Evolutionary conservation across 2,113 vertebrate species (phyloP).

Genomic region (Origma solitaria): DNA sequence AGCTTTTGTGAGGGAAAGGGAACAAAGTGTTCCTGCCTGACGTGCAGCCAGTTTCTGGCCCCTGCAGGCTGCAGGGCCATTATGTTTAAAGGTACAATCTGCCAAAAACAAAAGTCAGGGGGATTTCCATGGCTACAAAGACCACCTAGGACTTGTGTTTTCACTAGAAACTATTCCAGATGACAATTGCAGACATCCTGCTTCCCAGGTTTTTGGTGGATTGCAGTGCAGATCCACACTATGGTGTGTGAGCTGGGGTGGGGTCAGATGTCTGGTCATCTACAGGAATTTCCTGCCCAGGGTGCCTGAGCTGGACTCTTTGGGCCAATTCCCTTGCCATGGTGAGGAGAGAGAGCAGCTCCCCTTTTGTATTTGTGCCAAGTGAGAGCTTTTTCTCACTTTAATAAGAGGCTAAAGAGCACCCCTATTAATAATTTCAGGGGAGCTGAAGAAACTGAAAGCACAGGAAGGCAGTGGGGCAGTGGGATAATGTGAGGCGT

Average conservation of each 20-base stretch:
- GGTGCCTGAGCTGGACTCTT: not conserved
- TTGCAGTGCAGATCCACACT: not conserved
- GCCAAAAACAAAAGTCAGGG: not conserved
- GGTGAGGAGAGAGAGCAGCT: not conserved
- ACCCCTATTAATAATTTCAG: not conserved
- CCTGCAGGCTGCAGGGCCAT: not conserved
- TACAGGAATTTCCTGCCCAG: not conserved
- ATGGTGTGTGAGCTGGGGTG: not conserved
- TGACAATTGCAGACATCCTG: not conserved
- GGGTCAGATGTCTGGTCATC: not conserved
- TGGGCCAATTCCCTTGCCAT: not conserved
- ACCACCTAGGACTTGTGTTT: not conserved
- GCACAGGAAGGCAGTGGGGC: not conserved
- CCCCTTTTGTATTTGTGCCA: not conserved
- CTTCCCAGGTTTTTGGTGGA: not conserved
- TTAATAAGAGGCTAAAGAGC: not conserved
- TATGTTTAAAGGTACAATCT: constrained; percentile 2
- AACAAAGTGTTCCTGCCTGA: constrained; percentile 29
- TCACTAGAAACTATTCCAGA: not conserved
- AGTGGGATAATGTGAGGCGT: not conserved
- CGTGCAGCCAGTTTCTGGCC: not conserved
- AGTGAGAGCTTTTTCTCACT: not conserved
- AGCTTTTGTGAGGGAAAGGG: constrained; percentile 20
- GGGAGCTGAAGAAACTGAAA: not conserved
- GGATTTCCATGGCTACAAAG: constrained; percentile 51